phyloP scores from a whole-genome alignment of 1,140 invertebrate species.

The Euwallacea similis region DNA sequence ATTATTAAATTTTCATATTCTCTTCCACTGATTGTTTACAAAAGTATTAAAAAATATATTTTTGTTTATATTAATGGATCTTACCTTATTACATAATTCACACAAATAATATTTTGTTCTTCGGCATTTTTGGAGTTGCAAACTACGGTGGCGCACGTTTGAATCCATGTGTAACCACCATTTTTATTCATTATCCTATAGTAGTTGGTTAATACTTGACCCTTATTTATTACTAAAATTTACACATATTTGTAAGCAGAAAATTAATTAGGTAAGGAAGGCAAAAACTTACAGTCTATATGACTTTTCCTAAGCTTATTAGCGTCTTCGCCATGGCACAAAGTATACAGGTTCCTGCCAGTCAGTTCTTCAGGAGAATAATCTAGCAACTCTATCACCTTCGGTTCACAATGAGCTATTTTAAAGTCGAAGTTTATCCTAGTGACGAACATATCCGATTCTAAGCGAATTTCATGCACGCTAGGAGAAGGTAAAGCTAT shows the following conservation, averaged over 20 bases:
- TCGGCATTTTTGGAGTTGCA: slow-evolving; percentile 94
- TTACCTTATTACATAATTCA: slow-evolving; percentile 93
- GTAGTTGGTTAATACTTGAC: slow-evolving; percentile 94
- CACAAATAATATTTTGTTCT: slow-evolving; percentile 94
- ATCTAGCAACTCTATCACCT: slow-evolving; percentile 90
- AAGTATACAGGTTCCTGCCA: slow-evolving; percentile 89
- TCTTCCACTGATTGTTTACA: slow-evolving; percentile 68
- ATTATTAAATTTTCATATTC: slow-evolving; percentile 89
- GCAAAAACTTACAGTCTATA: slow-evolving; percentile 80
- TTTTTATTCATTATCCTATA: slow-evolving; percentile 94
- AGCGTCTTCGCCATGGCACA: slow-evolving; percentile 94
- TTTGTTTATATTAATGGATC: slow-evolving; percentile 1
- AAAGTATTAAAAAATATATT: not conserved
- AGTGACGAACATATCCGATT: slow-evolving; percentile 96
- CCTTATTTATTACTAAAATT: slow-evolving; percentile 88
- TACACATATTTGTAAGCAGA: not conserved
- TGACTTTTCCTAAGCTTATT: slow-evolving; percentile 91
- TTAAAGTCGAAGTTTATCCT: slow-evolving; percentile 94
- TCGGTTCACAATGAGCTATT: slow-evolving; percentile 96
- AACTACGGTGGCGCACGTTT: slow-evolving; percentile 95
- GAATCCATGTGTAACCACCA: slow-evolving; percentile 94
- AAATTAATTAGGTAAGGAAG: not conserved
- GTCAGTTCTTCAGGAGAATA: slow-evolving; percentile 92
- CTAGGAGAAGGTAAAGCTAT: slow-evolving; percentile 94
- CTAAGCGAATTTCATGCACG: slow-evolving; percentile 93